Base-by-base conservation (phyloP, 2,888 invertebrate species). In the Pyrrhia umbra region DNA sequence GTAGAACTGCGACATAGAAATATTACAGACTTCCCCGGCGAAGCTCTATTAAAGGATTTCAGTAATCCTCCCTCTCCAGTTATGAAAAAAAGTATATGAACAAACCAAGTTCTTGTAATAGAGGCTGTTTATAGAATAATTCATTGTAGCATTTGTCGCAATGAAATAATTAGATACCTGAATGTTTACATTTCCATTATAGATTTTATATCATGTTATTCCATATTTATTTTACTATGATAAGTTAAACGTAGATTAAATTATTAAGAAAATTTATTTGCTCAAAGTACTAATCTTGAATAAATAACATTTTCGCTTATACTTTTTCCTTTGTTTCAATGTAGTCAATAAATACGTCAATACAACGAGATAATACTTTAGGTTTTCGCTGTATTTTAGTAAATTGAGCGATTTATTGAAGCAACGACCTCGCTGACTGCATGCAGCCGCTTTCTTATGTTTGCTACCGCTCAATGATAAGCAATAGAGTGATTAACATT, bases 151-250 rank as follows among this genome's bases (percentile, higher is more conserved):
- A 82, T 82, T 83, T 80, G 83, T 71, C 83, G 85, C 85, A 83
- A 87, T 89, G 85, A 85, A 81, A 86, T 81, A 83, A 83, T 86
- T 93, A 91, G 92, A 90, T 91, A 92, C 92, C 92, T 92, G 90
- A 92, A 87, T 84, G 87, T 91, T 92, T 90, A 93, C 92, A 92
- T 92, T 93, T 93, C 92, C 93, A 93, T 90, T 89, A 86, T 93
- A 94, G 92, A 93, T 94, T 95, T 95, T 95, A 94, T 94, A 93
- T 89, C 86, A 87, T 91, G 93, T 94, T 95, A 93, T 93, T 93
- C 91, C 91, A 90, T 91, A 89, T 90, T 92, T 92, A 92, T 92
- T 90, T 91, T 92, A 88, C 79, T 85, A 80, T 78, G 74, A 71
- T 90, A 92, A 93, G 92, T 89, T 90, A 88, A 90, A 92, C 84